These are phyloP conservation scores for Fragum fragum DNA, from an alignment of 2,888 invertebrate genomes.

Conservation along the genomic window DNA sequence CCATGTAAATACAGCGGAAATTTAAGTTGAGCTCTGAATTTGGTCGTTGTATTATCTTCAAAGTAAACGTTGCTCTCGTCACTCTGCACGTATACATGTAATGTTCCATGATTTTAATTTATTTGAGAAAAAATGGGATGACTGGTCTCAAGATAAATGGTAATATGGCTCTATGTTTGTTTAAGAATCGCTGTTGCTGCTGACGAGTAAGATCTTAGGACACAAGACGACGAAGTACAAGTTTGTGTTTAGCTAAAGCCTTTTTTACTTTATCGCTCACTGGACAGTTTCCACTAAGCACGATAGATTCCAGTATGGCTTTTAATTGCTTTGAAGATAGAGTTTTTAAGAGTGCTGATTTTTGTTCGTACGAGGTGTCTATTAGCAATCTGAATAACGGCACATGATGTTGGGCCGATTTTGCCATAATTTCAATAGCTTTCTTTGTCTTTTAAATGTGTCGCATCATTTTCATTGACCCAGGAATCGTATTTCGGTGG, in stretches of 20 bases:
- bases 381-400: slow-evolving; percentile 40
- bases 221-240: slow-evolving; percentile 48
- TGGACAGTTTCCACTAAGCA: slow-evolving; percentile 46
- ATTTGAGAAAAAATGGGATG: slow-evolving; percentile 32
- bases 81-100: slow-evolving; percentile 46
- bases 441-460: slow-evolving; percentile 14
- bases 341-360: slow-evolving; percentile 35
- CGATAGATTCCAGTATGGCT: slow-evolving; percentile 49
- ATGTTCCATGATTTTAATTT: slow-evolving; percentile 20
- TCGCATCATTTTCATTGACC: slow-evolving; percentile 20
- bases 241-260: too few species aligned
- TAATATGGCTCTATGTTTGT: slow-evolving; percentile 40
- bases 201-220: slow-evolving; percentile 43
- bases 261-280: slow-evolving; percentile 45
- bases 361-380: slow-evolving; percentile 27
- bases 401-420: slow-evolving; percentile 38
- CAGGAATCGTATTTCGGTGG: slow-evolving; percentile 36
- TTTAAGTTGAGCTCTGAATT: slow-evolving; percentile 36
- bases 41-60: slow-evolving; percentile 9
- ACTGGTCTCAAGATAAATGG: slow-evolving; percentile 26
- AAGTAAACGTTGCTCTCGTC: slow-evolving; percentile 12
- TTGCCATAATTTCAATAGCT: slow-evolving; percentile 1
- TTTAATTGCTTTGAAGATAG: slow-evolving; percentile 34
- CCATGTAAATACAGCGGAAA: too few species aligned
- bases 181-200: slow-evolving; percentile 2